phyloP scores from a whole-genome alignment of 2,797 vertebrate genomes.

The Tenualosa thibaudeaui region DNA sequence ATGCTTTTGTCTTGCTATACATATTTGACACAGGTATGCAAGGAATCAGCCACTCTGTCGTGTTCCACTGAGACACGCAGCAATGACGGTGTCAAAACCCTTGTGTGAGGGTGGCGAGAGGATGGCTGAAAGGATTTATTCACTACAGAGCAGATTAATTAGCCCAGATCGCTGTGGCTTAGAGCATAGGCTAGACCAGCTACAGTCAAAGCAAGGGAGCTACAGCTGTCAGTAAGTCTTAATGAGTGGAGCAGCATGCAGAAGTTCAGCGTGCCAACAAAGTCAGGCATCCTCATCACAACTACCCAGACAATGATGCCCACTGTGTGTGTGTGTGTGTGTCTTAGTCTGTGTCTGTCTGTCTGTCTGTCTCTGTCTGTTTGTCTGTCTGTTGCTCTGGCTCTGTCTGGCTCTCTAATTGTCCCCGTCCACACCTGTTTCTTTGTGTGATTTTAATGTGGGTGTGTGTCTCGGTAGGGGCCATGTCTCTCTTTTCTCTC shows the following conservation, averaged over 20 bases:
- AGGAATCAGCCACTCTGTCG: neutral
- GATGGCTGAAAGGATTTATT: constrained; percentile 34
- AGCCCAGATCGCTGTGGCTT: constrained; percentile 33
- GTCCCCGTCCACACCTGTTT: neutral
- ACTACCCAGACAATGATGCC: constrained; percentile 42
- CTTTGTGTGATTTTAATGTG: neutral
- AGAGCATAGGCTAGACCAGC: constrained; percentile 29
- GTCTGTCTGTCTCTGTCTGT: constrained; percentile 13
- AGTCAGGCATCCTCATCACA: constrained; percentile 49
- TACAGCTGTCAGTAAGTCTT: constrained; percentile 63
- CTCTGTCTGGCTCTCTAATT: constrained; percentile 18
- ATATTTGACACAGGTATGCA: constrained; percentile 3
- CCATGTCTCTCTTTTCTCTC: neutral
- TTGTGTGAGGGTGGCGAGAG: constrained; percentile 23
- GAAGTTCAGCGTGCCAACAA: constrained; percentile 44
- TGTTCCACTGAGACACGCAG: neutral
- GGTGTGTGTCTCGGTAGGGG: neutral
- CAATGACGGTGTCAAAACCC: neutral
- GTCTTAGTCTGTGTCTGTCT: constrained; percentile 22
- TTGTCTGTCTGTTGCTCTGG: neutral
- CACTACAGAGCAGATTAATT: constrained; percentile 51
- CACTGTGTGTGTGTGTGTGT: neutral
- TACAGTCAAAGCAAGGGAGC: constrained; percentile 40
- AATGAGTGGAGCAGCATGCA: constrained; percentile 57
- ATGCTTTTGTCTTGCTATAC: neutral